These are phyloP conservation scores for Peromyscus leucopus DNA, from an alignment of 2,113 vertebrate species.

Conservation along the genomic window DNA sequence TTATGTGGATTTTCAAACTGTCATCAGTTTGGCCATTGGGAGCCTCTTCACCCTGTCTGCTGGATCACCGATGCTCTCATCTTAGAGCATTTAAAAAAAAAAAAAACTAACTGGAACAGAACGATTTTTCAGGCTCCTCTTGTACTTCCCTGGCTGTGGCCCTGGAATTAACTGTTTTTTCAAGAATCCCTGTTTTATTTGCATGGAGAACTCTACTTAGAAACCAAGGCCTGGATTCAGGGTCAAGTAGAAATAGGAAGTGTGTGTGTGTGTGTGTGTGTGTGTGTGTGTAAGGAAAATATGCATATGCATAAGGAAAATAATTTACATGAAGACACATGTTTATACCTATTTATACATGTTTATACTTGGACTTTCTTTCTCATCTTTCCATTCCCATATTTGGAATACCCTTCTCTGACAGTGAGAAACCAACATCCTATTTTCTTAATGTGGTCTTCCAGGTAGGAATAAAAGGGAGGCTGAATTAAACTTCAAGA, in stretches of 20 bases:
- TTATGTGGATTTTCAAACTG: neutral
- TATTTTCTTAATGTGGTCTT: neutral
- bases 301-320: neutral
- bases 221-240: neutral
- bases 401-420: neutral
- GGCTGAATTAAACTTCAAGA: neutral
- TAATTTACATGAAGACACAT: neutral
- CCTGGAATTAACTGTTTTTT: neutral
- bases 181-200: neutral
- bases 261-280: neutral
- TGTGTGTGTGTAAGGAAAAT: neutral
- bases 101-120: neutral
- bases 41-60: neutral
- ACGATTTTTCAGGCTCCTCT: neutral
- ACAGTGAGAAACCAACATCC: neutral
- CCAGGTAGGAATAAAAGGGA: neutral
- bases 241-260: neutral
- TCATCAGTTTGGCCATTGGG: neutral
- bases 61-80: neutral
- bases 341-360: too few species aligned
- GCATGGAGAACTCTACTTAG: neutral
- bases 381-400: neutral
- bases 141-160: neutral
- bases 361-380: neutral
- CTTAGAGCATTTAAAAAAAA: neutral